A percentile compares a stretch with the other conserved stretches of the same genome.
These are phyloP conservation scores for Dryas iulia DNA, from an alignment of 1,140 invertebrate species.

Conservation along the genomic window DNA sequence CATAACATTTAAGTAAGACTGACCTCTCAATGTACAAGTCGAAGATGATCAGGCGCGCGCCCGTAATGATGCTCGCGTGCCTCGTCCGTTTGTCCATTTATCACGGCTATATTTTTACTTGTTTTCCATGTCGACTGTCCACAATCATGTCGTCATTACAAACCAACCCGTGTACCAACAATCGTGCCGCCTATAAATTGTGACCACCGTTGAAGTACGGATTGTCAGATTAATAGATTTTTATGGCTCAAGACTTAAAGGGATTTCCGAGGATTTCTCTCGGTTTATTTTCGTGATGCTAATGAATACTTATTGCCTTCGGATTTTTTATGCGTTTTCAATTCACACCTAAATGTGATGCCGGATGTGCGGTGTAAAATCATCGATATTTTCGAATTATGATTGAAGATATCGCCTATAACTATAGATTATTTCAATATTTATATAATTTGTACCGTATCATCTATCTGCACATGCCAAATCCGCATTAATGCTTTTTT, in stretches of 20 bases:
- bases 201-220: slow-evolving; percentile 65
- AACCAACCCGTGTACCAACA: slow-evolving; percentile 61
- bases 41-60: slow-evolving; percentile 50
- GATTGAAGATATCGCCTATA: slow-evolving; percentile 40
- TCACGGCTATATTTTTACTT: slow-evolving; percentile 74
- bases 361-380: slow-evolving; percentile 24
- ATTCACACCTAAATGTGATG: slow-evolving; percentile 31
- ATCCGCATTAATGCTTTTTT: slow-evolving; percentile 72
- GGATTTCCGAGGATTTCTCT: slow-evolving; percentile 36
- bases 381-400: slow-evolving; percentile 40
- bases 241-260: slow-evolving; percentile 48
- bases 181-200: slow-evolving; percentile 71
- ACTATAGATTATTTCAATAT: slow-evolving; percentile 62
- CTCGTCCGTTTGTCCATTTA: slow-evolving; percentile 59
- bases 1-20: slow-evolving; percentile 30
- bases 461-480: slow-evolving; percentile 61
- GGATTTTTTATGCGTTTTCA: slow-evolving; percentile 28
- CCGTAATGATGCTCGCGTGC: slow-evolving; percentile 64
- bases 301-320: slow-evolving; percentile 39
- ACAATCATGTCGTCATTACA: slow-evolving; percentile 76
- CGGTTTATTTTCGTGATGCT: slow-evolving; percentile 37
- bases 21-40: slow-evolving; percentile 46
- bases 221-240: slow-evolving; percentile 64
- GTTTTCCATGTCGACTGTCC: slow-evolving; percentile 70
- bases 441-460: slow-evolving; percentile 58